Evolutionary conservation across 2,888 invertebrate species (phyloP).

Genomic region (Coecobrya sp.): DNA sequence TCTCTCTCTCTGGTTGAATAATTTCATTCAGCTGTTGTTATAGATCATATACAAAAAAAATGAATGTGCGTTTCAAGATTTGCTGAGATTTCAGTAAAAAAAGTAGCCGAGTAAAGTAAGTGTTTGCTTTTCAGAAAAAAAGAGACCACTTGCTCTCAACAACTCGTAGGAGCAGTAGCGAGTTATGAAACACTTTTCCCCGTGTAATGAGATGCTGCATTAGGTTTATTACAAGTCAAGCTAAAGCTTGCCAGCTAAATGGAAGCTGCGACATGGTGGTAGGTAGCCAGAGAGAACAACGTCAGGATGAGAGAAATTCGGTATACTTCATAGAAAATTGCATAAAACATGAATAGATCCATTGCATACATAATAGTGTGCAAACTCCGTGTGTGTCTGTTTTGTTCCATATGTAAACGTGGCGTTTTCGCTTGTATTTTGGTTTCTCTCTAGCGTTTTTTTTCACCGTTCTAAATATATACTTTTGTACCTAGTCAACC

Average conservation of each 20-base stretch:
- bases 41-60: slow-evolving; percentile 19
- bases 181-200: background rate
- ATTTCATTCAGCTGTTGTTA: slow-evolving; percentile 10
- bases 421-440: background rate
- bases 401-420: background rate
- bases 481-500: background rate
- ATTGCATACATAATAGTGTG: slow-evolving; percentile 20
- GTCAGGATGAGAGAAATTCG: background rate
- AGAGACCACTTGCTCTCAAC: background rate
- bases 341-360: slow-evolving; percentile 18
- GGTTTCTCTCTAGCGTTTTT: background rate
- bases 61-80: background rate
- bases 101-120: background rate
- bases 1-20: slow-evolving; percentile 38
- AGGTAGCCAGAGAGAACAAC: background rate
- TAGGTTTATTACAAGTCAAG: background rate
- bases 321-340: background rate
- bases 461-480: background rate
- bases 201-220: background rate
- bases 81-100: background rate
- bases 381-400: background rate
- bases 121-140: background rate
- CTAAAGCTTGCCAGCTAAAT: too few relatives aligned
- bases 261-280: background rate
- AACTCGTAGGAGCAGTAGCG: background rate